Evolutionary conservation across 2,113 vertebrate genomes (phyloP), one percentile per base, ranked within the genome.

Genomic region (Podilymbus podiceps): DNA sequence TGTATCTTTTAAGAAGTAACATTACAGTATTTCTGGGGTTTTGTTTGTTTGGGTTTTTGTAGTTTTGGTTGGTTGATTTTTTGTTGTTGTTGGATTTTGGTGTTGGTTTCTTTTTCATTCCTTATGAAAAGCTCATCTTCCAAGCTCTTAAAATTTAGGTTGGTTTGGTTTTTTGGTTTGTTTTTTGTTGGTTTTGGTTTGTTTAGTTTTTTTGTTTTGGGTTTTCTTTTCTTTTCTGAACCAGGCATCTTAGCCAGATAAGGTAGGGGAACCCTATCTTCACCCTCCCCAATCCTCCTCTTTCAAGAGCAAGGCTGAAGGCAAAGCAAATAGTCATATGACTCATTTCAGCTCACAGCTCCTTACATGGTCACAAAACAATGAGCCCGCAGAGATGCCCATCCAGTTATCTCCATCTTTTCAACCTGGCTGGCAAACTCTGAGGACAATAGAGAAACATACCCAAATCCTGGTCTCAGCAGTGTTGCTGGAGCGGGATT

Each of bases 351-450:
- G 66, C 46, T 73, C 71, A 56, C 40, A 64, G 40, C 15, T 77
- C 85, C 88, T 88, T 90, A 83, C 85, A 88, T 44, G 42, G 89
- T 69, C 71, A 88, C 64, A 92, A 80, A 93, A 64, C 24, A 69
- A 79, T 4, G 47, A 67, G 31, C 88, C 47, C 59, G 84, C 68
- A 58, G 13, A 67, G 67, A 90, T 63, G 63, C 68, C 88, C 88
- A 88, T 71, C 44, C 44, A 55, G 47, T 64, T 85, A 83, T 62
- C 63, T 67, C 83, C 60, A 56, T 60, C 90, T 77, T 84, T 88
- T 55, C 56, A 84, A 86, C 52, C 68, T 75, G 68, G 66, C 62
- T 85, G 78, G 60, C 49, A 83, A 64, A 77, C 49, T 81, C 69
- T 11, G 18, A 53, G 33, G 40, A 28, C 30, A 53, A 17, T 22